phyloP scores from a whole-genome alignment of 2,888 invertebrate genomes.

The Andrena hattorfiana region DNA sequence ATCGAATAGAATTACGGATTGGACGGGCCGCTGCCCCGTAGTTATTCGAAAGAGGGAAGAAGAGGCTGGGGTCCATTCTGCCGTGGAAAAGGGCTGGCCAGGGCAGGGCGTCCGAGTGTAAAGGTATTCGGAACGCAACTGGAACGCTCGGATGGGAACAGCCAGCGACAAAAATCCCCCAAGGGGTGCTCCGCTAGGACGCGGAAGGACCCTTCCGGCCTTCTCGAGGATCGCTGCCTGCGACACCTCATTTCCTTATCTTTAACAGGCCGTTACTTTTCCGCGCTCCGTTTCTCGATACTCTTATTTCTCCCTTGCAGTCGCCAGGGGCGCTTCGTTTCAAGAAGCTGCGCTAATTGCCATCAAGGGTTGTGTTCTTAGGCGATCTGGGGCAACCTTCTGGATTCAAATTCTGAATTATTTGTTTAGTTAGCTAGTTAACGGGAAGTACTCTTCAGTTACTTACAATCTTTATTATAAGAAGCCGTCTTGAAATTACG shows the following conservation, averaged over 20 bases:
- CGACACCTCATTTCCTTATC: constrained; percentile 85
- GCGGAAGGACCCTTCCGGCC: constrained; percentile 76
- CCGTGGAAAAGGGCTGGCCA: constrained; percentile 73
- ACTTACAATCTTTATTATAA: no score
- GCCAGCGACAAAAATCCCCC: constrained; percentile 73
- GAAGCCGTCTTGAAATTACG: no score
- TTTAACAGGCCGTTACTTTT: constrained; percentile 84
- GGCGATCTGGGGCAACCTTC: no score
- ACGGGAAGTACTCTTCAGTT: no score
- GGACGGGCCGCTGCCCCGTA: constrained; percentile 56
- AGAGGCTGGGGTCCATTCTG: constrained; percentile 52
- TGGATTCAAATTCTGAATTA: no score
- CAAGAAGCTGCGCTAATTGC: constrained; percentile 22
- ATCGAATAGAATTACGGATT: constrained; percentile 50
- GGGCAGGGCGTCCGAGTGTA: constrained; percentile 81
- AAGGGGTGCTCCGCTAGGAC: constrained; percentile 68
- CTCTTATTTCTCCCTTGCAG: constrained; percentile 39
- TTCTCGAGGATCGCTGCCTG: constrained; percentile 70
- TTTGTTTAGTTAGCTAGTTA: no score
- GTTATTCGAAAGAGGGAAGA: constrained; percentile 68
- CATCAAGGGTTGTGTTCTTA: neutral
- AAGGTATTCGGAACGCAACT: constrained; percentile 81
- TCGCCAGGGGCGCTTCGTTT: constrained; percentile 31
- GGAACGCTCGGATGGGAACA: constrained; percentile 58
- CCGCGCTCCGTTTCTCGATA: constrained; percentile 63